Base-by-base conservation (phyloP, 2,797 vertebrate species). In the Echiichthys vipera region DNA sequence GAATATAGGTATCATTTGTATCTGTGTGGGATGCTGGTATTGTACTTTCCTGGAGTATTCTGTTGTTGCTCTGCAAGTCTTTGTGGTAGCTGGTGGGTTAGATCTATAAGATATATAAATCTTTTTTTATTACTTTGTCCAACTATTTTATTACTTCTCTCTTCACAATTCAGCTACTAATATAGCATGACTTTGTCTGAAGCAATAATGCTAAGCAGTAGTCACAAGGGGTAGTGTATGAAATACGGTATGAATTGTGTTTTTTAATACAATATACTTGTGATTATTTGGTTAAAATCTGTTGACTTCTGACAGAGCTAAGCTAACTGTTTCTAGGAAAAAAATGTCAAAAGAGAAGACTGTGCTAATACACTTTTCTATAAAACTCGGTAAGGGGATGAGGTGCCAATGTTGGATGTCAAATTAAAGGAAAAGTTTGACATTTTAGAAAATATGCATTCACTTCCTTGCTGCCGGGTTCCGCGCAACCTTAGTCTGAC, bases 111-210 rank as follows among this genome's bases (percentile, higher is more conserved):
- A 64, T 54, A 11, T 64, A 36, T 13, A 36, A 12, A 13, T 36
- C 5, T 5, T 32, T 22, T 65, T 59, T 68, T 74, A 78, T 80
- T 73, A 80, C 74, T 70, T 78, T 61, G 15, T 50, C 40, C 5
- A 65, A 77, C 64, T 55, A 75, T 37, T 78, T 68, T 69, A 77
- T 80, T 71, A 68, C 57, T n/a, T 65, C n/a, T 7, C 12, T 4
- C 29, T 49, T 54, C 39, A 40, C 37, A 27, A n/a, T 43, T 27
- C 30, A 29, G 20, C 22, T 40, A 7, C 61, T 62, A 53, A 64
- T 65, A 49, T 15, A 5, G 34, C 47, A 18, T 20, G 57, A 55
- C 29, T 29, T 49, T 14, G 3, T 63, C 53, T 45, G 34, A 65
- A 36, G 36, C 43, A 55, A 39, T 47, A 65, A 37, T 27, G 43